Conservation (phyloP, 2,888 invertebrate genomes). For the Cabera pusaria region DNA sequence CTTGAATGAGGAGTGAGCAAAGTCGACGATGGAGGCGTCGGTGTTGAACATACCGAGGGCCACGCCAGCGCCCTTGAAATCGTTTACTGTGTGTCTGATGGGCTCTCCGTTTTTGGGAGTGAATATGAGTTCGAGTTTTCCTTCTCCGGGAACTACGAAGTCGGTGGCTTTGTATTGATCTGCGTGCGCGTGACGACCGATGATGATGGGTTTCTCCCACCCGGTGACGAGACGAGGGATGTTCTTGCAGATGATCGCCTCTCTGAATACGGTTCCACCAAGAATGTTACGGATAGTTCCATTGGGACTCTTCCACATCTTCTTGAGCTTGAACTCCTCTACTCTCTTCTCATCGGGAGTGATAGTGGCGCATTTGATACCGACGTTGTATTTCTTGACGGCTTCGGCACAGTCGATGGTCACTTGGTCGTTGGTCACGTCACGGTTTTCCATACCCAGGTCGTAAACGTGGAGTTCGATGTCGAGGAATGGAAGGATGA, state of each 20-base stretch:
- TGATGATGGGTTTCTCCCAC: slow-evolving; percentile 98
- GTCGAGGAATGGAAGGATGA: slow-evolving; percentile 97
- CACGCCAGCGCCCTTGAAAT: slow-evolving; percentile 94
- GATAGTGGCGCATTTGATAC: slow-evolving; percentile 99
- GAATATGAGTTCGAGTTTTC: slow-evolving; percentile 93
- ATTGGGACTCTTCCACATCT: slow-evolving; percentile 96
- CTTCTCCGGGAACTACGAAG: slow-evolving; percentile 96
- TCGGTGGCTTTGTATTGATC: slow-evolving; percentile 99
- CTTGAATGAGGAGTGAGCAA: slow-evolving; percentile 97
- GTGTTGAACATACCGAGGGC: slow-evolving; percentile 98
- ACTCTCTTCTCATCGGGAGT: slow-evolving; percentile 99
- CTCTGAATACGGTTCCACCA: slow-evolving; percentile 92
- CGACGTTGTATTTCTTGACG: slow-evolving; percentile 98
- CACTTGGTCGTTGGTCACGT: slow-evolving; percentile 96
- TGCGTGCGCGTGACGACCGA: slow-evolving; percentile 99
- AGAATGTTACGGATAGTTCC: slow-evolving; percentile 95
- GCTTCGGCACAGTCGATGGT: slow-evolving; percentile 99
- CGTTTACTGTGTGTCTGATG: slow-evolving; percentile 90
- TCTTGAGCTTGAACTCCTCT: slow-evolving; percentile 93
- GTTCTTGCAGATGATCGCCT: slow-evolving; percentile 95
- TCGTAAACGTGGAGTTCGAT: slow-evolving; percentile 97
- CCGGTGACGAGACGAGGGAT: slow-evolving; percentile 97
- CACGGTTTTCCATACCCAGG: slow-evolving; percentile 97
- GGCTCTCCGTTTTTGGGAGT: slow-evolving; percentile 86
- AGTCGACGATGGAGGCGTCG: slow-evolving; percentile 95